Percentiles rank a stretch among this genome's conserved stretches.
phyloP scores from a whole-genome alignment of 2,888 invertebrate species.

The Oxystoma pomonae region DNA sequence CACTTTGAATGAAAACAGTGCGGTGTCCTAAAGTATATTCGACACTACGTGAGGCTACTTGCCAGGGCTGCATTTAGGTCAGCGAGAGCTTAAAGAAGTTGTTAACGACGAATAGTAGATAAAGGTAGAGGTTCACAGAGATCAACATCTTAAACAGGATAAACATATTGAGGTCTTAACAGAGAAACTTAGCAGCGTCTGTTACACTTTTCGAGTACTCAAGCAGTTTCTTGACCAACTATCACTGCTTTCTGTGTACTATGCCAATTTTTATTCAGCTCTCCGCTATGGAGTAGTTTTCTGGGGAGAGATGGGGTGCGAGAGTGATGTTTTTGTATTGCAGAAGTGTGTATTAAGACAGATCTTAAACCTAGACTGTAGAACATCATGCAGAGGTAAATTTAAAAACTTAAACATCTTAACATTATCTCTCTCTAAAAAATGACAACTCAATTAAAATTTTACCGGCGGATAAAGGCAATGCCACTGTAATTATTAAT shows the following conservation, averaged over 20 bases:
- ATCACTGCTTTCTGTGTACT: neutral
- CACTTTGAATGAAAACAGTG: slow-evolving; percentile 46
- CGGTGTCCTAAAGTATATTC: slow-evolving; percentile 46
- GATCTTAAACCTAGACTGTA: neutral
- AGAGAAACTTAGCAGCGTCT: too few species aligned
- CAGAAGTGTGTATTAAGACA: neutral
- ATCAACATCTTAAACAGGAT: too few species aligned
- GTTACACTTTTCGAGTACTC: neutral
- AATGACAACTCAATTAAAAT: too few species aligned
- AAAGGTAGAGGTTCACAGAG: too few species aligned
- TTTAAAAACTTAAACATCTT: neutral
- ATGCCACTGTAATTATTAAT: too few species aligned
- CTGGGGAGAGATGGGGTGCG: neutral
- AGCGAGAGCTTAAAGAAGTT: too few species aligned
- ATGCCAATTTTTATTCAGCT: neutral
- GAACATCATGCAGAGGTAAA: neutral
- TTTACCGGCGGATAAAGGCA: too few species aligned
- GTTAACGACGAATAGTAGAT: too few species aligned
- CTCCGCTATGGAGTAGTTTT: neutral
- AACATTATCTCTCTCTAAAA: too few species aligned
- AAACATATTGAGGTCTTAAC: too few species aligned
- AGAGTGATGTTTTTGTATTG: neutral
- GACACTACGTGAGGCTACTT: slow-evolving; percentile 29
- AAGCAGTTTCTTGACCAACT: neutral
- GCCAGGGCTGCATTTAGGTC: slow-evolving; percentile 22